phyloP scores from a whole-genome alignment of 2,113 vertebrate species.

The Phyllopteryx taeniolatus region DNA sequence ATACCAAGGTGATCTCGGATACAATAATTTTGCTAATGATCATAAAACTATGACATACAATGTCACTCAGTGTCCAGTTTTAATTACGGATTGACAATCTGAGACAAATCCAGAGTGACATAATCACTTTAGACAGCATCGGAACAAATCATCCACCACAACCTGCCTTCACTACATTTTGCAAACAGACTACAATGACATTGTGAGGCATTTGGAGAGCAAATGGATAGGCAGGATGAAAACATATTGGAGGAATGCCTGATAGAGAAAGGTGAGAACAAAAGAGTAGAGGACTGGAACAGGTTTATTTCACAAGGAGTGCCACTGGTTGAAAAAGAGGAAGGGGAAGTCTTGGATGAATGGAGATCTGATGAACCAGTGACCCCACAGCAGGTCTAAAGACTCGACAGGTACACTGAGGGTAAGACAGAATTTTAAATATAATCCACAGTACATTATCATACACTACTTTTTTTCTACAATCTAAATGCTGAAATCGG shows the following conservation, averaged over 20 bases:
- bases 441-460: too few species aligned
- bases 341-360: slow-evolving; percentile 17
- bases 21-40: neutral
- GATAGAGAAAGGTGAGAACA: neutral
- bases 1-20: neutral
- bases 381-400: slow-evolving; percentile 52
- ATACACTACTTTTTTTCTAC: neutral
- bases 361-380: slow-evolving; percentile 47
- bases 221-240: slow-evolving; percentile 25
- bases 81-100: slow-evolving; percentile 56
- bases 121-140: slow-evolving; percentile 53
- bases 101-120: slow-evolving; percentile 36
- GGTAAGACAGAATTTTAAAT: slow-evolving; percentile 40
- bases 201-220: neutral
- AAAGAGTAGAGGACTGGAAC: slow-evolving; percentile 45
- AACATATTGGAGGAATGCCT: neutral
- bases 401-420: slow-evolving; percentile 48
- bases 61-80: slow-evolving; percentile 23
- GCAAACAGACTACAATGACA: slow-evolving; percentile 5
- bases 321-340: neutral
- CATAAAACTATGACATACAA: neutral
- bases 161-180: neutral
- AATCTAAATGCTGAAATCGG: neutral
- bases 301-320: slow-evolving; percentile 25
- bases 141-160: neutral